Evolutionary conservation across 2,888 invertebrate genomes (phyloP), one percentile per base, ranked within the genome.

Genomic region (Luffia ferchaultella): DNA sequence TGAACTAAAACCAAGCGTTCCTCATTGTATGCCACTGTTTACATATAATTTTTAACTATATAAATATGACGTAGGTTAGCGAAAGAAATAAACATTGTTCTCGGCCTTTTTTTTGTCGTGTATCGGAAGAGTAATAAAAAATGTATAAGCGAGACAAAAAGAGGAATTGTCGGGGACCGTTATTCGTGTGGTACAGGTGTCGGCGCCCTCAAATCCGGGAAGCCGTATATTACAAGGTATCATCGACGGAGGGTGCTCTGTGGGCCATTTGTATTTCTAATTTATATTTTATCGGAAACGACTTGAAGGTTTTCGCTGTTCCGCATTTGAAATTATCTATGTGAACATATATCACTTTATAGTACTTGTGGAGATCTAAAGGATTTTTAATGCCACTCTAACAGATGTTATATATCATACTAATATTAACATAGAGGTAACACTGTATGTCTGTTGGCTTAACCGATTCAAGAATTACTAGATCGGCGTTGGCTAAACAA

Each of bases 121-220:
- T 30, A 30, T 30, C 30, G 30, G 30, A 49, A 49, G 42, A 49
- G 49, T 43, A 49, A 49, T 49, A 49, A 49, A 49, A 49, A 42
- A 20, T 49, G 43, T 49, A 20, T 49, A 49, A 49, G 16, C 49
- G 42, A 42, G 49, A 49, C 49, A 49, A 49, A 49, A 49, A 49
- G 49, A 49, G 43, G 49, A 49, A 49, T 18, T 20, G 16, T 49
- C 17, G 42, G 42, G n/a, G 18, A 49, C 49, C 49, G 49, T 49
- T 49, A 49, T 20, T 12, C 49, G 42, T 48, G 42, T n/a, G 20
- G 42, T 43, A 43, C 49, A 43, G 49, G 49, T 43, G 49, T 20
- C 43, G 16, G 20, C 18, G 49, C 41, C 20, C 42, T 49, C 49
- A 20, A 20, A 18, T 19, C 18, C 20, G 49, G 49, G 49, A 49